Evolutionary conservation across 2,113 vertebrate species (phyloP), one percentile per base, ranked within the genome.

Genomic region (Sturnira hondurensis): DNA sequence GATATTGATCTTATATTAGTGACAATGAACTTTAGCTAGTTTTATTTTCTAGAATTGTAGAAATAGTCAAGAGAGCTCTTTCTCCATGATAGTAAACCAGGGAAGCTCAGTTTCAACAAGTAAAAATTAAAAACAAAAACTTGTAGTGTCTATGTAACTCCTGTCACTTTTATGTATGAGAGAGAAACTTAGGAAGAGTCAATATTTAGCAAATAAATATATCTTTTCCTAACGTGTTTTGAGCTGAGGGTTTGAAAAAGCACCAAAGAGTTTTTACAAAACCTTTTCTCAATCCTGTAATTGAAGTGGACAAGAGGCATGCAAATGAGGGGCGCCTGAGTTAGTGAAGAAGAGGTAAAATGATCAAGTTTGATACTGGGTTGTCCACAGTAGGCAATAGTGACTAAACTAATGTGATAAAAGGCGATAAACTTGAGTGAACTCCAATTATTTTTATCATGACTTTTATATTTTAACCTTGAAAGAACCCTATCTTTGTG

Each of bases 1-100:
- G 83, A 93, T 96, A 97, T 91, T 74, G 89, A 71, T 73, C 36
- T 97, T 93, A 81, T 86, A 95, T 97, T 86, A 92, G 26, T 81
- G 93, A 96, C 83, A 96, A 41, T 93, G 93, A 96, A 70, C 63
- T 76, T 91, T 86, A 73, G 38, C 61, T 70, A 93, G 61, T 54
- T 97, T 86, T 63, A 86, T 84, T 89, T 95, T 95, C 82, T 96
- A 96, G 95, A 97, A 89, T 31, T 41, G 36, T 63, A 73, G 76
- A 89, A 95, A 86, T 85, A 97, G 96, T 33, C 36, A 85, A 93
- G 31, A 89, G 28, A 12, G 31, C 24, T 89, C 56, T 77, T 94
- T 68, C 24, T 86, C 38, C 12, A 28, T 41, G 67, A 28, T 9
- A 92, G 26, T 73, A 70, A 24, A 92, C 31, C 61, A 93, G 28